phyloP scores from a whole-genome alignment of 1,140 invertebrate genomes.

The Diabrotica undecimpunctata region DNA sequence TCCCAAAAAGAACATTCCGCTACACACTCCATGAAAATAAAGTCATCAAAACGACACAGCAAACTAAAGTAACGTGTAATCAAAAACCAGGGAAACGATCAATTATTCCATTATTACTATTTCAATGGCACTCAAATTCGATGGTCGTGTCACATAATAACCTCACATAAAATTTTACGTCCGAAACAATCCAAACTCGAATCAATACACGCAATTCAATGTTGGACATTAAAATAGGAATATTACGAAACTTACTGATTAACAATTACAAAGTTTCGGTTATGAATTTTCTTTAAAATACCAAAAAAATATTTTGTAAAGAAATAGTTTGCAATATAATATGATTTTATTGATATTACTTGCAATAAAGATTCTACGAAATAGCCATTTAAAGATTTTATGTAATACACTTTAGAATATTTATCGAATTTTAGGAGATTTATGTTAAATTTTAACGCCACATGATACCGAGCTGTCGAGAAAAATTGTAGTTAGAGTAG shows the following conservation, averaged over 20 bases:
- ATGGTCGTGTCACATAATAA: constrained; percentile 37
- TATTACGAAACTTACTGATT: constrained; percentile 7
- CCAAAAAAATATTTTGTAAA: too few species aligned
- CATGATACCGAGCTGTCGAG: too few species aligned
- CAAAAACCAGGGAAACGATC: constrained; percentile 35
- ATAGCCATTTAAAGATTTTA: too few species aligned
- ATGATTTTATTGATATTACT: too few species aligned
- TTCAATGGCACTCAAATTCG: constrained; percentile 35
- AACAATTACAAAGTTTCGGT: background rate
- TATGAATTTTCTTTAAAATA: background rate
- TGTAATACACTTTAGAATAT: too few species aligned
- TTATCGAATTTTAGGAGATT: too few species aligned
- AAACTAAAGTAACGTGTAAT: constrained; percentile 26
- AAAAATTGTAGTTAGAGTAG: too few species aligned
- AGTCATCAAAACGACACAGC: constrained; percentile 14
- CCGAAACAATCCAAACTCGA: constrained; percentile 25
- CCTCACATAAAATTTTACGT: constrained; percentile 40
- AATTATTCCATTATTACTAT: constrained; percentile 40
- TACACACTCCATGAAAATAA: constrained; percentile 10
- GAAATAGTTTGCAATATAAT: too few species aligned
- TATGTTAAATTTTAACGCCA: too few species aligned
- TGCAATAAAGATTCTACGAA: too few species aligned
- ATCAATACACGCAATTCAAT: constrained; percentile 30
- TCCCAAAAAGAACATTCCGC: background rate
- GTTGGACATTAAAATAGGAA: constrained; percentile 31